A percentile compares a stretch with the other conserved stretches of the same genome.
These are phyloP conservation scores for Notoglanidium macrostoma DNA, from an alignment of 2,797 vertebrate genomes.

Conservation along the genomic window DNA sequence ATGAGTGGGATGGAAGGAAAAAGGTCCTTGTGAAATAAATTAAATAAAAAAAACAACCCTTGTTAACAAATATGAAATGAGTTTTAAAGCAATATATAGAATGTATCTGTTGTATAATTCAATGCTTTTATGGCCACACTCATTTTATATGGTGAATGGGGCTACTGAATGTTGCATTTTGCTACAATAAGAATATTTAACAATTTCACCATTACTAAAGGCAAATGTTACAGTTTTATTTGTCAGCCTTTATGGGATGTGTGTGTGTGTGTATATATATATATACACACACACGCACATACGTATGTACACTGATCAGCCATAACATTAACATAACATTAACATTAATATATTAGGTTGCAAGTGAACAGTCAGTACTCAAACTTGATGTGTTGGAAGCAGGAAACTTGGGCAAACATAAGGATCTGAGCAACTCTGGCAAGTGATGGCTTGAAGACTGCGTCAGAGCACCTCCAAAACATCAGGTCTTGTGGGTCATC, in stretches of 20 bases:
- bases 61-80: constrained; percentile 22
- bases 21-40: constrained; percentile 14
- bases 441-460: too few relatives aligned
- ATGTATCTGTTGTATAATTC: constrained; percentile 19
- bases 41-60: background rate
- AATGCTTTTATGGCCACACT: constrained; percentile 21
- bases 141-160: constrained; percentile 15
- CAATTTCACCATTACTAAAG: background rate
- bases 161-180: constrained; percentile 25
- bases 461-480: too few relatives aligned
- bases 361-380: too few relatives aligned
- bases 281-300: background rate
- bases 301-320: background rate
- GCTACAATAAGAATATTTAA: constrained; percentile 9
- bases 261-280: too few relatives aligned
- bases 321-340: too few relatives aligned
- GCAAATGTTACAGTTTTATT: background rate
- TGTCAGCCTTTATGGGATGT: background rate
- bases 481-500: too few relatives aligned
- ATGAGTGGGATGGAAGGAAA: constrained; percentile 18
- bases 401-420: too few relatives aligned
- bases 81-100: constrained; percentile 31
- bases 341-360: too few relatives aligned
- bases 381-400: too few relatives aligned
- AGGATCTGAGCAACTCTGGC: too few relatives aligned